Evolutionary conservation across 2,797 vertebrate genomes (phyloP).

Genomic region (Anguilla pacifica): DNA sequence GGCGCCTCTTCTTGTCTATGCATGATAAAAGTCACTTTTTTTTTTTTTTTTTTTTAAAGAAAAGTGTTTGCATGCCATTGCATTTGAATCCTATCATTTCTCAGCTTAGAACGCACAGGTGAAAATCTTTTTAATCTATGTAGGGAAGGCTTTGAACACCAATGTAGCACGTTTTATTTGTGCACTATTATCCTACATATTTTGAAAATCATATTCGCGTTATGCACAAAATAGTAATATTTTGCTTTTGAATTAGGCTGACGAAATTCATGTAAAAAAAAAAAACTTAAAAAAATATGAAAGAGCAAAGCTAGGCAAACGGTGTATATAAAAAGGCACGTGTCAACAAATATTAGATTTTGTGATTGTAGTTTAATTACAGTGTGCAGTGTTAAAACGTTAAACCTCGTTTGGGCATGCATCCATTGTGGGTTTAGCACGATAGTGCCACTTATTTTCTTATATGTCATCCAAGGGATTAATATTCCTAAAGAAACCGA

Average conservation of each 20-base stretch:
- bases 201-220: not conserved
- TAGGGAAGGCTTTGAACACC: not conserved
- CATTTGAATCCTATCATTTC: not conserved
- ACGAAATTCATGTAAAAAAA: not conserved
- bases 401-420: not conserved
- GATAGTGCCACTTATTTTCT: not conserved
- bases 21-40: not conserved
- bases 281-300: not conserved
- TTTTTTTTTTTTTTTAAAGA: too few relatives aligned
- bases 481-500: not conserved
- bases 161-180: not conserved
- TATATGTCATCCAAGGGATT: not conserved
- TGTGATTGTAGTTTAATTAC: not conserved
- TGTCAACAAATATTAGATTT: not conserved
- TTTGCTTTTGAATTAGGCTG: not conserved
- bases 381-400: not conserved
- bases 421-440: not conserved
- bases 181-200: not conserved
- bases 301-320: not conserved
- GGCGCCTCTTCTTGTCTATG: not conserved
- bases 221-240: not conserved
- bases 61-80: not conserved
- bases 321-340: not conserved
- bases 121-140: not conserved
- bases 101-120: not conserved